phyloP scores from a whole-genome alignment of 2,888 invertebrate species.

The Lasioglossum pauxillum region DNA sequence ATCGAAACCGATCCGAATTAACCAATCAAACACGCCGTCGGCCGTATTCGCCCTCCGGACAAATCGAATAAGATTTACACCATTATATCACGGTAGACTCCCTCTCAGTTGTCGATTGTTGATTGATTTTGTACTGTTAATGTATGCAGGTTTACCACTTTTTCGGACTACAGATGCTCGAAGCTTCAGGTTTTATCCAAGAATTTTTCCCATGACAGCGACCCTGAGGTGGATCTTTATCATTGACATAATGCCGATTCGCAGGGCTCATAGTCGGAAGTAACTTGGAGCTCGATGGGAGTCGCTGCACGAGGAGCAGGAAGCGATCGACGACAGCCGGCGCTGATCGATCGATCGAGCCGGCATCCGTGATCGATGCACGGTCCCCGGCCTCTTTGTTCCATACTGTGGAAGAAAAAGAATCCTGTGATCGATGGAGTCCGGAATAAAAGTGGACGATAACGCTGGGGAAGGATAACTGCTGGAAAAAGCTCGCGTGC shows the following conservation, averaged over 20 bases:
- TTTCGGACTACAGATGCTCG: neutral
- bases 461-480: slow-evolving; percentile 32
- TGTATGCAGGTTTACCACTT: neutral
- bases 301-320: neutral
- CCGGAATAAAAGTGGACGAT: slow-evolving; percentile 22
- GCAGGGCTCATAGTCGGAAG: neutral
- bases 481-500: slow-evolving; percentile 28
- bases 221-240: neutral
- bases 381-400: slow-evolving; percentile 24
- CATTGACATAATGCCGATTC: neutral
- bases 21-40: neutral
- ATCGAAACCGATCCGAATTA: neutral
- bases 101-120: no score
- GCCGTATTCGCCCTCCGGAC: neutral
- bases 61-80: neutral
- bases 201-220: neutral
- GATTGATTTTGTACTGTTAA: neutral
- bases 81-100: neutral
- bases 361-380: slow-evolving; percentile 49
- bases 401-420: slow-evolving; percentile 29
- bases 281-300: neutral
- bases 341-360: slow-evolving; percentile 45
- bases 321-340: slow-evolving; percentile 10
- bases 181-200: neutral
- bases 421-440: slow-evolving; percentile 51